Base-by-base conservation (phyloP, 2,797 vertebrate species). In the Coendou prehensilis region DNA sequence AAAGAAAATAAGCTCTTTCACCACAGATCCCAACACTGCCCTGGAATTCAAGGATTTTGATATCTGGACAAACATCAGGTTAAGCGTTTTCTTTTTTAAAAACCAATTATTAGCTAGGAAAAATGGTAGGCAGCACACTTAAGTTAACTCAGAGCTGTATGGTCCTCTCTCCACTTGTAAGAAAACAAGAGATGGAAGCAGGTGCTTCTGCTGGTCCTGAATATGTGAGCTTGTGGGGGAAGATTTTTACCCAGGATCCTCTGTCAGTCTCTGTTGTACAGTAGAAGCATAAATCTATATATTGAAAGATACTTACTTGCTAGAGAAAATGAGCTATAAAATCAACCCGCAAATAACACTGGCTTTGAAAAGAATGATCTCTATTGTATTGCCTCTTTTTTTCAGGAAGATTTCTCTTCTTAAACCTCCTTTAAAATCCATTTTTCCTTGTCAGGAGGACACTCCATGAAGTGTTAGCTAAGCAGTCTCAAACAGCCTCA, bases 311-410 rank as follows among this genome's bases (percentile, higher is more conserved):
- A n/a, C 59, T 85, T 81, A 73, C 93, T 88, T 7, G 79, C 61
- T 61, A 76, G 56, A 86, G 75, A 91, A 93, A 86, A 95, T 45
- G 59, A 85, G 17, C 13, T 91, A 37, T 26, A 73, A 88, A 78
- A 59, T 11, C n/a, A 76, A 50, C 6, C 22, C 9, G 20, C 23
- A 33, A 78, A 82, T 71, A n/a, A 47, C 28, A 41, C 26, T 82
- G 17, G 20, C 13, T 82, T 90, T 93, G 33, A 67, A 61, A 93
- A 91, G 30, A 10, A 50, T 26, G 30, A 7, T 20, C 15, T 93
- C 20, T 54, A 69, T n/a, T 33, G 5, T 28, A 54, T 13, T 33
- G 9, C 28, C 17, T 54, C 41, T 7, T 41, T 22, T 78, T 28
- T 47, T 9, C 13, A 85, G 41, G 41, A 85, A 89, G 45, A 76